These are phyloP conservation scores for Macropus fuliginosus DNA, from an alignment of 2,797 vertebrate genomes.

Conservation along the genomic window DNA sequence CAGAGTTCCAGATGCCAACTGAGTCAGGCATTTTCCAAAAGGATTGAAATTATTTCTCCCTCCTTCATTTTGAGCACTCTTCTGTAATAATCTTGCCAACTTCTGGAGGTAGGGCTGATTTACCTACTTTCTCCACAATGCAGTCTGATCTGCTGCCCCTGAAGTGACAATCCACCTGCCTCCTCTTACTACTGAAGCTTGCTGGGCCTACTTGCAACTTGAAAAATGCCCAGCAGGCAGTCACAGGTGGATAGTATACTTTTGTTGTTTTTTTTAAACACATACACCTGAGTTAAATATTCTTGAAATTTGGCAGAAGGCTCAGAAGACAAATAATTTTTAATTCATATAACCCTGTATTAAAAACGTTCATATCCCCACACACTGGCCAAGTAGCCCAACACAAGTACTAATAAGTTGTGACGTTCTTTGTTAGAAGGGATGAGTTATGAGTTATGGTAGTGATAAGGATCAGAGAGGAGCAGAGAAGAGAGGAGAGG, in stretches of 20 bases:
- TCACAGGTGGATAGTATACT: constrained; percentile 36
- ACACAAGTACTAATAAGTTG: neutral
- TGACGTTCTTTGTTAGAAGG: neutral
- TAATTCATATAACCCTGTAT: constrained; percentile 32
- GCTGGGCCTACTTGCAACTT: constrained; percentile 34
- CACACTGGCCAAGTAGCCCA: neutral
- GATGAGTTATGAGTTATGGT: neutral
- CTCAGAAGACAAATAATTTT: constrained; percentile 19
- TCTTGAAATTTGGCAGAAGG: constrained; percentile 38
- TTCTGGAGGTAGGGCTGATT: neutral
- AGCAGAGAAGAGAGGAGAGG: neutral
- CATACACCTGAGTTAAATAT: constrained; percentile 57
- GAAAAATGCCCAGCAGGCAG: constrained; percentile 40
- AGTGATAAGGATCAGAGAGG: neutral
- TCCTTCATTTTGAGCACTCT: neutral
- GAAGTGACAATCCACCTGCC: constrained; percentile 43
- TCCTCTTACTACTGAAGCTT: constrained; percentile 28
- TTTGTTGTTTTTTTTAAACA: constrained; percentile 47
- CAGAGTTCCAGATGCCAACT: neutral
- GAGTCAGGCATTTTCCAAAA: neutral
- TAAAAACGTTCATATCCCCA: neutral
- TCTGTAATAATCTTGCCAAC: neutral
- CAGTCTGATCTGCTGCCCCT: neutral
- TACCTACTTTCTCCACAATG: neutral
- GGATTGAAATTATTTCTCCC: neutral